Evolutionary conservation across 2,888 invertebrate species (phyloP).

Genomic region (Elaeidobius kamerunicus): DNA sequence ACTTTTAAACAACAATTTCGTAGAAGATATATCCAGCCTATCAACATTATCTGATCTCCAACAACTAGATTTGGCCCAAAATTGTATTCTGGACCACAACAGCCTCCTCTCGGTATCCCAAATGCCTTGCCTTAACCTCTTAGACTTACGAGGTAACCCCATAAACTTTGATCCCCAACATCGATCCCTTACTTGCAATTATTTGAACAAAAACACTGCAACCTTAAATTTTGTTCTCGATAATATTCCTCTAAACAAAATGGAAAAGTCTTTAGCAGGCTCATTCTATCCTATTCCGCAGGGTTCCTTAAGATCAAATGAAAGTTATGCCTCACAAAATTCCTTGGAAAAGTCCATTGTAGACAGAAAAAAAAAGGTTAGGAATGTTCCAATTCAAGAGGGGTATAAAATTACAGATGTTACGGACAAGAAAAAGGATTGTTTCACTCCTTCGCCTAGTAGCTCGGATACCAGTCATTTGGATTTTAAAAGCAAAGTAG

Average conservation of each 20-base stretch:
- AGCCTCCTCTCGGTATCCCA: constrained; percentile 55
- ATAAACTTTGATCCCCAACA: constrained; percentile 60
- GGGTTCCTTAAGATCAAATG: constrained; percentile 23
- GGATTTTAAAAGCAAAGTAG: constrained; percentile 34
- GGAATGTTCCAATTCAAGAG: constrained; percentile 50
- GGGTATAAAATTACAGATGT: constrained; percentile 44
- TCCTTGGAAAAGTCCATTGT: constrained; percentile 28
- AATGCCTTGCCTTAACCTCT: constrained; percentile 53
- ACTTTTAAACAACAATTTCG: constrained; percentile 61
- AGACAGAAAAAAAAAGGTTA: constrained; percentile 44
- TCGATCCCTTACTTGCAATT: constrained; percentile 53
- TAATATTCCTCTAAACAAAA: constrained; percentile 52
- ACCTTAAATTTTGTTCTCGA: constrained; percentile 57
- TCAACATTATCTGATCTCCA: constrained; percentile 54
- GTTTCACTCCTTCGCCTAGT: constrained; percentile 33
- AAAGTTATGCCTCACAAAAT: constrained; percentile 29
- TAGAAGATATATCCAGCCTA: constrained; percentile 59
- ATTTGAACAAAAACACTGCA: constrained; percentile 56
- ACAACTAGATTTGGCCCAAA: constrained; percentile 62
- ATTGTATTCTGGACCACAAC: constrained; percentile 61
- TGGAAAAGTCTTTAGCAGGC: constrained; percentile 53
- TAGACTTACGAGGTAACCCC: constrained; percentile 62
- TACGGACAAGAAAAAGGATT: constrained; percentile 42
- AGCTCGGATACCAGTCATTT: constrained; percentile 34
- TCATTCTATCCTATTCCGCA: constrained; percentile 43